A percentile compares a stretch with the other conserved stretches of the same genome.
Conservation (phyloP, 1,140 invertebrate genomes). For the Bombus pyrosoma region DNA sequence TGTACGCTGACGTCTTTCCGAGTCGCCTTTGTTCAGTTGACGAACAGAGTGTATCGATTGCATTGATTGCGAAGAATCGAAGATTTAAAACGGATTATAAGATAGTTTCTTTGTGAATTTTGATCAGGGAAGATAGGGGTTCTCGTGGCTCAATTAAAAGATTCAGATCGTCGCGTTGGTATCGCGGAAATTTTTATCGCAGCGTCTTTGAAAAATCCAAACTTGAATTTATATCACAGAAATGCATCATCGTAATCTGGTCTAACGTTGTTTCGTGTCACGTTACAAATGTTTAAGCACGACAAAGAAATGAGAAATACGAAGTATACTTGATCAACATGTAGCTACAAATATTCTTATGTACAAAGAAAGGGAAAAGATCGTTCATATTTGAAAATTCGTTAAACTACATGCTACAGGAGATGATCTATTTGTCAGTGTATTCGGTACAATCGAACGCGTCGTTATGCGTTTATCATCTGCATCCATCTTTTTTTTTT, state of each 20-base stretch:
- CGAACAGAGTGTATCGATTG: background rate
- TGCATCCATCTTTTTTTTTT: too few species aligned
- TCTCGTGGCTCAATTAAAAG: background rate
- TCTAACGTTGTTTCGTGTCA: background rate
- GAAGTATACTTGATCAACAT: background rate
- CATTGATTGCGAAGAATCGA: background rate
- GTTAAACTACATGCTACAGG: conserved; percentile 3
- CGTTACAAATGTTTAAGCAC: background rate
- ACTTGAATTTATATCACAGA: background rate
- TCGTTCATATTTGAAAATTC: background rate
- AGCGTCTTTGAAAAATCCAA: background rate
- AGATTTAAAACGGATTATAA: background rate
- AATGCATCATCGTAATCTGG: background rate
- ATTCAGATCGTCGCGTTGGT: background rate
- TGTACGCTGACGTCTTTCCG: background rate
- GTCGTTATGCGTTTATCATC: background rate
- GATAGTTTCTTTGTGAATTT: background rate
- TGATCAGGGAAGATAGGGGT: background rate
- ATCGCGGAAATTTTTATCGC: background rate
- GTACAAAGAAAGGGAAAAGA: background rate
- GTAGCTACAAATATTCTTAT: background rate
- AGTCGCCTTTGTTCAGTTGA: conserved; percentile 3
- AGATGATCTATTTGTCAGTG: too few species aligned
- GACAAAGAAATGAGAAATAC: background rate
- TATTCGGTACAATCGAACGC: background rate